A percentile compares a stretch with the other conserved stretches of the same genome.
Evolutionary conservation across 2,888 invertebrate species (phyloP).

Genomic region (Dryomyza anilis): DNA sequence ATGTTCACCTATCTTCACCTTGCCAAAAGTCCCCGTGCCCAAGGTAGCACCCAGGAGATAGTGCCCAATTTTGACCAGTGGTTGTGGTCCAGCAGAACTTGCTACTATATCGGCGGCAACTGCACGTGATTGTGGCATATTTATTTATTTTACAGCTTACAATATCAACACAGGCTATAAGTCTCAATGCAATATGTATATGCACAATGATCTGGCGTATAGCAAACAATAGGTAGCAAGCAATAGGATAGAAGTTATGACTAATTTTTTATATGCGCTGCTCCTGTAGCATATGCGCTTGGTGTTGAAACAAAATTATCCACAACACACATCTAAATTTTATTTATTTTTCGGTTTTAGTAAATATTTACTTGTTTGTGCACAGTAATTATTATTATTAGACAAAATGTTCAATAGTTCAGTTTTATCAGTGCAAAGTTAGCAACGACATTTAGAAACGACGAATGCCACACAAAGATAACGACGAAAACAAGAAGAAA

Average conservation of each 20-base stretch:
- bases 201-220: too few relatives aligned
- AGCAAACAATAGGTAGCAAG: too few relatives aligned
- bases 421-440: too few relatives aligned
- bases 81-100: slow-evolving; percentile 65
- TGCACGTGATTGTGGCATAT: slow-evolving; percentile 53
- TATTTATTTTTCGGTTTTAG: too few relatives aligned
- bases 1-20: slow-evolving; percentile 99
- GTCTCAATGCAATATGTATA: too few relatives aligned
- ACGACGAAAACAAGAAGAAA: too few relatives aligned
- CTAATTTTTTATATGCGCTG: slow-evolving; percentile 25
- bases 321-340: slow-evolving; percentile 43
- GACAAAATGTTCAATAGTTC: too few relatives aligned
- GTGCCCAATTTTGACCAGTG: slow-evolving; percentile 93
- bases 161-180: not conserved
- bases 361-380: too few relatives aligned
- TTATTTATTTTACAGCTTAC: not conserved
- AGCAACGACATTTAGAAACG: too few relatives aligned
- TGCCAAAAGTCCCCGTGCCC: slow-evolving; percentile 98
- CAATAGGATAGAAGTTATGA: too few relatives aligned
- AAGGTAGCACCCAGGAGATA: slow-evolving; percentile 86
- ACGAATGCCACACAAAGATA: too few relatives aligned
- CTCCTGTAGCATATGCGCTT: slow-evolving; percentile 23
- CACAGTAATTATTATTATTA: too few relatives aligned
- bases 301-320: slow-evolving; percentile 36
- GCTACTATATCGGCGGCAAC: slow-evolving; percentile 49